Conservation (phyloP, 2,888 invertebrate genomes). For the Calameuta filiformis region DNA sequence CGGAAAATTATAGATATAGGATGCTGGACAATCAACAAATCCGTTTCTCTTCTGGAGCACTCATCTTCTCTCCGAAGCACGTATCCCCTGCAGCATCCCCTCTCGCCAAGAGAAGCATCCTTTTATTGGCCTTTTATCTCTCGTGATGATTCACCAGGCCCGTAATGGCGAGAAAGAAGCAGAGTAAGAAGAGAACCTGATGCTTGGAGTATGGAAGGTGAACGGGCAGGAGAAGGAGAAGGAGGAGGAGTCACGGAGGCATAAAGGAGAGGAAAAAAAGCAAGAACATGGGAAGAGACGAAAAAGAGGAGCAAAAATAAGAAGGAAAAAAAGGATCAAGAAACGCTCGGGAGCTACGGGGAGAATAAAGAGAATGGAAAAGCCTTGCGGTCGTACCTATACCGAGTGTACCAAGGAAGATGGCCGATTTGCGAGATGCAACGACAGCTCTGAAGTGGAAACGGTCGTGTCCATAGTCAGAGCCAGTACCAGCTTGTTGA, state of each 20-base stretch:
- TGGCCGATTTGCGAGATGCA: background rate
- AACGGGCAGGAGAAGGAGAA: background rate
- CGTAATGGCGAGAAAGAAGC: constrained; percentile 14
- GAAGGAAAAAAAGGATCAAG: background rate
- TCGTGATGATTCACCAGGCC: constrained; percentile 41
- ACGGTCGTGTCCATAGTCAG: background rate
- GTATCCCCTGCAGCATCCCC: background rate
- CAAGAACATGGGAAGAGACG: background rate
- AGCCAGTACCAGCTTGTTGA: constrained; percentile 26
- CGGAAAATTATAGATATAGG: background rate
- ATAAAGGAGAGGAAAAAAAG: constrained; percentile 22
- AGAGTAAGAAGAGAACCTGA: background rate
- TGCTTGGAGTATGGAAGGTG: background rate
- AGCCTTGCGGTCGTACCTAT: background rate
- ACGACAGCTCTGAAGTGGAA: background rate
- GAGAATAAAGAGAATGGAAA: background rate
- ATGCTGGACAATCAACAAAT: background rate
- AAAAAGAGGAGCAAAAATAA: background rate
- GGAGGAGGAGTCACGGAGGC: constrained; percentile 31
- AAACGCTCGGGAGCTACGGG: background rate
- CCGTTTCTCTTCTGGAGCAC: background rate
- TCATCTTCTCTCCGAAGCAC: background rate
- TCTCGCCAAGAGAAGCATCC: constrained; percentile 22
- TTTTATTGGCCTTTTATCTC: constrained; percentile 46
- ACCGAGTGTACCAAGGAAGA: background rate